Evolutionary conservation across 2,113 vertebrate species (phyloP), one percentile per base, ranked within the genome.

Genomic region (Pollimyrus isidori): DNA sequence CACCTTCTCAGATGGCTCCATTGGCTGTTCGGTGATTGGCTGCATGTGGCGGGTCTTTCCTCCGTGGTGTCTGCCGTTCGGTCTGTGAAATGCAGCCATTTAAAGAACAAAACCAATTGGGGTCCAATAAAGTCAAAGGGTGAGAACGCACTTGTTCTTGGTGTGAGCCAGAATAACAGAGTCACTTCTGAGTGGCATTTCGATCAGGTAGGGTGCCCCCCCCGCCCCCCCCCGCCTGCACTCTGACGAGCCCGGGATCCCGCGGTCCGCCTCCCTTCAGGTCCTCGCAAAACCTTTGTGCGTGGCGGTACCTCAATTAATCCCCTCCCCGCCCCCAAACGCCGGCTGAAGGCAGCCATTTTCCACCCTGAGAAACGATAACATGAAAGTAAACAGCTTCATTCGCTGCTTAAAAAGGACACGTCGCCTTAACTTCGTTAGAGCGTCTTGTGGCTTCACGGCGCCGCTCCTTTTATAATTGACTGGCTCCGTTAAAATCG

Each of bases 381-480:
- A 93, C 92, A 95, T 94, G 94, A 95, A 95, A 94, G 93, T 94
- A 95, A 96, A 96, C 95, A 95, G 94, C 91, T 92, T 96, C 93
- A 95, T 94, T 94, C 93, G 90, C 92, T 93, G 93, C 94, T 91
- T 94, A 93, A 94, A 95, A 95, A 94, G 92, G 35, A 80, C 95
- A 94, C 95, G 94, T 94, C 95, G 94, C 91, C 89, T 92, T 92
- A 92, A 93, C 94, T 95, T 95, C 93, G 94, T 93, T 94, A 95
- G 93, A 94, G 91, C 92, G 91, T 92, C 93, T 94, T 62, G 91
- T 92, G 92, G 92, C 94, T 93, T 93, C 90, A 94, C 93, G 95
- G 93, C 93, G 93, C 91, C 94, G 94, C 92, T 95, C 91, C 94
- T 91, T 92, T 92, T 93, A 93, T 96, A 96, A 95, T 96, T 96